Base-by-base conservation (phyloP, 2,888 invertebrate genomes). In the Imbricaverruca yamaguchii region DNA sequence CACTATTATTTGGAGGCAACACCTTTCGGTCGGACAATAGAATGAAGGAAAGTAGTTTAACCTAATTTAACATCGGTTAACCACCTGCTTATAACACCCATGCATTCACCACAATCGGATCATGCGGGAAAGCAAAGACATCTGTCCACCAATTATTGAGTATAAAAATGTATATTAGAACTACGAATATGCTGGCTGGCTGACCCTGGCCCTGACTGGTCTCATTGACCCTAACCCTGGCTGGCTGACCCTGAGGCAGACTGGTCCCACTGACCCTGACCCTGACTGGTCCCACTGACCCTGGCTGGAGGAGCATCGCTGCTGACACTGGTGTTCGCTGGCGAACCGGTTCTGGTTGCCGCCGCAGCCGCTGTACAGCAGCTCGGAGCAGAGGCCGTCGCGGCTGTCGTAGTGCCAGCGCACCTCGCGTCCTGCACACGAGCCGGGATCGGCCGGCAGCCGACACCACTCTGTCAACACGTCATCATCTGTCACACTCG, bases 341-440 rank as follows among this genome's bases (percentile, higher is more conserved):
- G 86, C 91, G 88, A 96, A 96, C 81, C 94, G 89, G 87, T 96
- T 96, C 81, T 93, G 92, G 85, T 94, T 94, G 61, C 96, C 96
- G 65, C 89, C 91, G 86, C 95, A 95, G 81, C 95, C 95, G 10
- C 93, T 92, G 86, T 92, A 96, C 80, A 89, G 87, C 89, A 96
- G 96, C 85, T 91, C 90, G 83, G 91, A 91, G 87, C 96, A 97
- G 21, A 91, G 90, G 65, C 93, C 93, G 80, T 91, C 90, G 18
- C 87, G 86, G 63, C 90, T 89, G 86, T 94, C 93, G 87, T 93
- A 95, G 86, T 90, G 92, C 91, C 92, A 95, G 81, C 91, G 90
- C 0, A 89, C 87, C 83, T 89, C 86, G 80, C 88, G 87, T 2
- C 89, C 88, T n/a, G 84, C 82, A 86, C 95, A 95, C 0, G 91